A percentile compares a stretch with the other conserved stretches of the same genome.
phyloP scores from a whole-genome alignment of 2,113 vertebrate species.

The Eurystomus gularis region DNA sequence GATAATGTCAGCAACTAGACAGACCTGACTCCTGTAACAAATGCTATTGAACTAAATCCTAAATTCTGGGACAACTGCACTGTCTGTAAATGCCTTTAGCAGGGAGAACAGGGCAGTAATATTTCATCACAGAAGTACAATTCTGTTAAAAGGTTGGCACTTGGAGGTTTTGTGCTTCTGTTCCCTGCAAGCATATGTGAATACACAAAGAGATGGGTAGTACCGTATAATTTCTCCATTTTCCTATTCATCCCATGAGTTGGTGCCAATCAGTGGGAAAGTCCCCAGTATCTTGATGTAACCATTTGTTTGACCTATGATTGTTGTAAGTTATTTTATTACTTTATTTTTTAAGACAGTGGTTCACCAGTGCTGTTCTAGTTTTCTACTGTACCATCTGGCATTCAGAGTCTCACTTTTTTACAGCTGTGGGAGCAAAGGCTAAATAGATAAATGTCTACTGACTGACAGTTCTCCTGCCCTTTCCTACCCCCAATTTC shows the following conservation, averaged over 20 bases:
- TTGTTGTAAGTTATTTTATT: background rate
- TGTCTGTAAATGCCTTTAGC: background rate
- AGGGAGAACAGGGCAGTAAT: too few species aligned
- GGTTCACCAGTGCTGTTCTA: background rate
- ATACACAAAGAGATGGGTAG: background rate
- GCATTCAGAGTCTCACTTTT: background rate
- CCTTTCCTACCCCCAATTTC: background rate
- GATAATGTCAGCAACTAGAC: background rate
- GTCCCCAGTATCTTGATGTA: background rate
- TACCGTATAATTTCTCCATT: background rate
- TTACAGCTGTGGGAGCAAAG: background rate
- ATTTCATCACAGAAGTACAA: too few species aligned
- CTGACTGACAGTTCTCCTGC: background rate
- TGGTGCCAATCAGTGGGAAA: background rate
- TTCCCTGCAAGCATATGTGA: background rate
- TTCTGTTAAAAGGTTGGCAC: too few species aligned
- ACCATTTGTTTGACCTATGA: background rate
- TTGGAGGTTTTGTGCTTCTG: background rate
- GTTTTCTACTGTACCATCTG: background rate
- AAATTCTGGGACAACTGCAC: rapidly evolving
- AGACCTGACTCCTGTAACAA: background rate
- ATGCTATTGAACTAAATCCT: background rate
- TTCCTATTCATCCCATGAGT: background rate
- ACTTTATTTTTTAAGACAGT: background rate
- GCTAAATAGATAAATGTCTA: background rate